Base-by-base conservation (phyloP, 2,888 invertebrate species). In the Aromia moschata region DNA sequence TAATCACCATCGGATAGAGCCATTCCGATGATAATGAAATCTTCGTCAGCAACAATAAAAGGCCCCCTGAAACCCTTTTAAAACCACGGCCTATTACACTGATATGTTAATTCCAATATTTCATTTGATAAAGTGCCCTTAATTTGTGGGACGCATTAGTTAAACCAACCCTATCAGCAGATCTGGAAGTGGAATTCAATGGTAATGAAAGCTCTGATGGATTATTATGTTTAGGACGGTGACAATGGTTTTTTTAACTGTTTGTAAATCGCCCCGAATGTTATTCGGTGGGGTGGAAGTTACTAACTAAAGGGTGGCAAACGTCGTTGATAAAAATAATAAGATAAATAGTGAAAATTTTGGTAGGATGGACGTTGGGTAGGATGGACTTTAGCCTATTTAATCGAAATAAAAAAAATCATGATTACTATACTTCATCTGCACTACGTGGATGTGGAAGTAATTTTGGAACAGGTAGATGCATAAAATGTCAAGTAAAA, bases 101-200 rank as follows among this genome's bases (percentile, higher is more conserved):
- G 63, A 65, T 67, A 65, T 58, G 65, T 63, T 68, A 65, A 65
- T 65, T 64, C 54, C 44, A 33, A 61, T 63, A 60, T 60, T 67
- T 57, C 57, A 40, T 63, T 65, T 64, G 64, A 67, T 65, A 63
- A 64, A 60, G 64, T 58, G 60, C 64, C 53, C 53, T 57, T 53
- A 41, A 56, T 60, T 45, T 56, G 52, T 54, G 38, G 43, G 33
- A 45, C 14, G 47, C 56, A 56, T 58, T 62, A 51, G 59, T 51
- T 40, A 25, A 11, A 11, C 36, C 36, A 16, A 33, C 46, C 46
- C 46, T 36, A 36, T 36, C 36, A 18, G 11, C 36, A 36, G 36
- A 36, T 36, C 33, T 36, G 36, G 9, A 33, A 16, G 9, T 15
- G 30, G 31, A 30, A 30, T 45, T 45, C 30, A 31, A 31, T 31